Conservation (phyloP, 2,797 vertebrate species). For the Podargus strigoides region DNA sequence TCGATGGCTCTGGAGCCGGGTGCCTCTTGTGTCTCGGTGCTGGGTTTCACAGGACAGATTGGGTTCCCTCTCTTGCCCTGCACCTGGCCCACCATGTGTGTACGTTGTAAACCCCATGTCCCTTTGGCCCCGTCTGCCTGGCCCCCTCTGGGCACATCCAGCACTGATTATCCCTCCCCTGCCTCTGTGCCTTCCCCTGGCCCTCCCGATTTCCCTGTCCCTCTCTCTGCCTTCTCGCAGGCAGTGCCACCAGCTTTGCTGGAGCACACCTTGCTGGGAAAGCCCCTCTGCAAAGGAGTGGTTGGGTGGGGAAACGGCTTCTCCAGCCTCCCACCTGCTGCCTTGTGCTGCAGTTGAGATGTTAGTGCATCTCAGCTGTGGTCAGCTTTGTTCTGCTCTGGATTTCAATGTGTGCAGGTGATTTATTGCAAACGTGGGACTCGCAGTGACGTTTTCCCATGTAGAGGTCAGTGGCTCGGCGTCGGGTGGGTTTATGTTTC, state of each 20-base stretch:
- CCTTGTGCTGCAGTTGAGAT: not conserved
- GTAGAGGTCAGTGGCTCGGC: not conserved
- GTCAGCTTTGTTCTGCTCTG: not conserved
- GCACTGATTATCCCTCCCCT: not conserved
- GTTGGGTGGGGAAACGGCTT: not conserved
- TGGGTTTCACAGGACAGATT: accelerated
- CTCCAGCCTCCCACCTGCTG: not conserved
- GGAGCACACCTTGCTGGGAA: not conserved
- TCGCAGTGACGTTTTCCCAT: accelerated
- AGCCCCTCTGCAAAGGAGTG: not conserved
- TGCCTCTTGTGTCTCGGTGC: not conserved
- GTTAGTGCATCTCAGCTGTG: not conserved
- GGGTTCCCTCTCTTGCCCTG: not conserved
- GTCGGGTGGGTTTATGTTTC: not conserved
- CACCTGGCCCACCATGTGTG: slow-evolving; percentile 5
- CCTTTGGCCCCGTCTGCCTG: not conserved
- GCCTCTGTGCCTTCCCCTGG: not conserved
- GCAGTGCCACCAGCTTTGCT: not conserved
- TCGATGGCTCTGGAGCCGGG: not conserved
- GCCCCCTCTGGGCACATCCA: not conserved
- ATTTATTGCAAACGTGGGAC: not conserved
- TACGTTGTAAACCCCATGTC: not conserved
- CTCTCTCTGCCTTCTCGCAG: not conserved
- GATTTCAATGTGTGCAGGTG: not conserved
- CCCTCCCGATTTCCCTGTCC: not conserved